phyloP scores from a whole-genome alignment of 2,888 invertebrate genomes.

The Pachliopta kotzebuea region DNA sequence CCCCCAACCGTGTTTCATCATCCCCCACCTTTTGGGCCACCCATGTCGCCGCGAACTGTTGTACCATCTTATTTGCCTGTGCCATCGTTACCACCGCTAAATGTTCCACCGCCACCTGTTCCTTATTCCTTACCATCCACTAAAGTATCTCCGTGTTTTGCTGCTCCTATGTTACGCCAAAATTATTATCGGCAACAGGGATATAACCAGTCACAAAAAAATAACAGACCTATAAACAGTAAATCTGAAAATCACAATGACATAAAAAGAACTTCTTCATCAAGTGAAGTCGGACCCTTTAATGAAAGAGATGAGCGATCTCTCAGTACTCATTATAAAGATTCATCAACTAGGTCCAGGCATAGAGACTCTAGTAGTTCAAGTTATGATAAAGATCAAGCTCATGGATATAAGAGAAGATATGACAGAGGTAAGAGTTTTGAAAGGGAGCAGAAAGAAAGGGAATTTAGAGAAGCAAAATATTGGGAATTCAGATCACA shows the following conservation, averaged over 20 bases:
- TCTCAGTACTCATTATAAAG: conserved; percentile 5
- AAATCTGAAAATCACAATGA: conserved; percentile 29
- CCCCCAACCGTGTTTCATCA: conserved; percentile 41
- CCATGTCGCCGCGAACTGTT: conserved; percentile 32
- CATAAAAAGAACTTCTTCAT: conserved; percentile 9
- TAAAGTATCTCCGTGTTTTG: conserved; percentile 34
- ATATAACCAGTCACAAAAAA: conserved; percentile 19
- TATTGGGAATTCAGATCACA: conserved; percentile 38
- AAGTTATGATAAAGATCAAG: conserved; percentile 23
- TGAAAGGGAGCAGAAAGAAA: conserved; percentile 37
- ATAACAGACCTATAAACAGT: conserved; percentile 3
- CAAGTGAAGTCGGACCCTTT: background rate
- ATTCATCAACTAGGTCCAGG: conserved; percentile 36
- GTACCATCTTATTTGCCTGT: conserved; percentile 38
- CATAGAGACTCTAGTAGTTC: conserved; percentile 40
- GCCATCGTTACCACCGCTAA: conserved; percentile 33
- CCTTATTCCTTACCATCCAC: conserved; percentile 33
- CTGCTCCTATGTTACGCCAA: conserved; percentile 32
- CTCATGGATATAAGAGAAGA: conserved; percentile 32
- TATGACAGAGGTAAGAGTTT: conserved; percentile 38
- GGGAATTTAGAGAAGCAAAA: conserved; percentile 37
- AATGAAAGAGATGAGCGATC: conserved; percentile 9
- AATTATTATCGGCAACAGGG: conserved; percentile 34
- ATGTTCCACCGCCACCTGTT: conserved; percentile 40
- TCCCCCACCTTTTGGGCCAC: conserved; percentile 41